Evolutionary conservation across 2,888 invertebrate genomes (phyloP), one percentile per base, ranked within the genome.

Genomic region (Linnaemya tessellans): DNA sequence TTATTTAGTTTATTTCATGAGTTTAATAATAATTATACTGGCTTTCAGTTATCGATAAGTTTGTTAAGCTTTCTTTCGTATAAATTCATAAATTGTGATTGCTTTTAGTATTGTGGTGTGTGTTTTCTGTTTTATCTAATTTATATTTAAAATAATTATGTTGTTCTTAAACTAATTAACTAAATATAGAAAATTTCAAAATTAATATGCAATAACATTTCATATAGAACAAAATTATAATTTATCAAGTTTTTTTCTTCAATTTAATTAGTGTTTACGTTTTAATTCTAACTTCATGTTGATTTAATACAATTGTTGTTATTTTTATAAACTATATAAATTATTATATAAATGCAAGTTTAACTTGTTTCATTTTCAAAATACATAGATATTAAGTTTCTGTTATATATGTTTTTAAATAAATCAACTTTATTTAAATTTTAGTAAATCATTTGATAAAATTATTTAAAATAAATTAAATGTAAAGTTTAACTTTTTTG

Each of bases 41-140:
- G 84, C 81, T 78, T 84, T 84, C 64, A 73, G 82, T 80, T 81
- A 62, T 82, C 60, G 65, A 85, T 85, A 82, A 79, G 79, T 82
- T 67, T 71, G 82, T 67, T 75, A 85, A 82, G 82, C 85, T 75
- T 51, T 82, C 81, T 49, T 41, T 79, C 79, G 71, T 73, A 75
- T 82, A 80, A 82, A 85, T 82, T 85, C 79, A 80, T 85, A 71
- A 85, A 82, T 82, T 85, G 85, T 85, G 82, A 85, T 85, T 85
- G 85, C 82, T 71, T 85, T 80, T 85, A 82, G 82, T 85, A 80
- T 58, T 80, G 73, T 80, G 58, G 73, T 80, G 80, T 74, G 5
- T 71, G 13, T 51, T 46, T 60, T 75, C 51, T 56, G 10, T 51
- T 77, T 68, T 75, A 25, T 41, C 35, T 71, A 38, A 8, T 35